Percentiles rank a stretch among this genome's conserved stretches.
These are phyloP conservation scores for Nycticorax nycticorax DNA, from an alignment of 2,113 vertebrate species.

Conservation along the genomic window DNA sequence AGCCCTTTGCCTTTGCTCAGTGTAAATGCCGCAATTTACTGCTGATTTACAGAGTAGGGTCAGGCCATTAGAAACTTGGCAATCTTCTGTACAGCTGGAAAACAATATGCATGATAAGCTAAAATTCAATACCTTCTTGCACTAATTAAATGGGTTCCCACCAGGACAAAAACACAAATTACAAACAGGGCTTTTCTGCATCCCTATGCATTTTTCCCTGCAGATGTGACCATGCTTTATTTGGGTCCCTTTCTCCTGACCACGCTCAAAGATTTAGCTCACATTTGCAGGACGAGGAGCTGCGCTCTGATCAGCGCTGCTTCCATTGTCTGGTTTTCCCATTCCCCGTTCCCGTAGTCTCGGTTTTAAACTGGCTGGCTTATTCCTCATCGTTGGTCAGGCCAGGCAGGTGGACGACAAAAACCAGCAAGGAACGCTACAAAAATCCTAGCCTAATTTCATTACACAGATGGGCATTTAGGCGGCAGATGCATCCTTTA, in stretches of 20 bases:
- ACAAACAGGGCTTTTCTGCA: constrained; percentile 81
- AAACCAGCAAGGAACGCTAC: background rate
- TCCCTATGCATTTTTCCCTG: constrained; percentile 80
- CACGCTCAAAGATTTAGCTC: constrained; percentile 49
- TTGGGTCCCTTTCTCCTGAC: constrained; percentile 56
- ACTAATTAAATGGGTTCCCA: constrained; percentile 86
- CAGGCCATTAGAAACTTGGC: constrained; percentile 89
- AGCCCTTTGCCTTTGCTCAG: constrained; percentile 84
- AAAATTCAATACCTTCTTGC: constrained; percentile 87
- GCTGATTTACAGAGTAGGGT: constrained; percentile 89
- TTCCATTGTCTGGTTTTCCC: background rate
- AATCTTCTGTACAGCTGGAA: constrained; percentile 87
- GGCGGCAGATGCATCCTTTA: constrained; percentile 39
- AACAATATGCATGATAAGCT: constrained; percentile 90
- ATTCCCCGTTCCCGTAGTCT: background rate
- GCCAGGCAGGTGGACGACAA: constrained; percentile 30
- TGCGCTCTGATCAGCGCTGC: background rate
- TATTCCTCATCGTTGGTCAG: background rate
- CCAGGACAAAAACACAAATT: constrained; percentile 85
- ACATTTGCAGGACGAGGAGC: background rate
- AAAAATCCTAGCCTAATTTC: constrained; percentile 49
- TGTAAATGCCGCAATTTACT: constrained; percentile 87
- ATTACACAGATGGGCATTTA: constrained; percentile 45
- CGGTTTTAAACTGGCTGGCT: background rate
- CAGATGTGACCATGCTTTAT: constrained; percentile 74